Evolutionary conservation across 2,888 invertebrate genomes (phyloP).

Genomic region (Euplagia quadripunctaria): DNA sequence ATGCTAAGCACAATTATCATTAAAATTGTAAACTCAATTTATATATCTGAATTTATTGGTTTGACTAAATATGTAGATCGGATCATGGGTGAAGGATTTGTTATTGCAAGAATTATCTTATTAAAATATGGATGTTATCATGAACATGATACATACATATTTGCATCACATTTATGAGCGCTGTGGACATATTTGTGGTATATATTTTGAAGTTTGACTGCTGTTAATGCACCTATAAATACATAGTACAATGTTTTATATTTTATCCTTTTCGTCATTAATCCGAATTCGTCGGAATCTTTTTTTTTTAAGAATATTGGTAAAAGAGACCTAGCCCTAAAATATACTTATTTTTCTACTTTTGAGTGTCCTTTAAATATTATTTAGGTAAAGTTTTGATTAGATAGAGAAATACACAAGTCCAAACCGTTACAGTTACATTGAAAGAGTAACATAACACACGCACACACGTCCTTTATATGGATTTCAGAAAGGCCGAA

Average conservation of each 20-base stretch:
- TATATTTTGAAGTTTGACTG: slow-evolving; percentile 12
- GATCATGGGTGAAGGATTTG: slow-evolving; percentile 59
- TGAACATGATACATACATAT: slow-evolving; percentile 16
- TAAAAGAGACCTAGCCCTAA: too few relatives aligned
- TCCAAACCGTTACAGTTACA: too few relatives aligned
- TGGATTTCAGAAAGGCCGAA: slow-evolving; percentile 45
- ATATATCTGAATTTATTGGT: slow-evolving; percentile 22
- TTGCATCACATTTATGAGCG: slow-evolving; percentile 17
- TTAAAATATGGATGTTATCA: slow-evolving; percentile 25
- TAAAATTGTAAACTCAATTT: not conserved
- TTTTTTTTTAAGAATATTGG: too few relatives aligned
- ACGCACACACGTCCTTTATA: not conserved
- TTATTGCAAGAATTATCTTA: slow-evolving; percentile 26
- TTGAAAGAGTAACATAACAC: too few relatives aligned
- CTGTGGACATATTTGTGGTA: slow-evolving; percentile 9
- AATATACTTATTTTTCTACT: too few relatives aligned
- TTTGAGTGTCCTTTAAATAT: too few relatives aligned
- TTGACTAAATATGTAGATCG: slow-evolving; percentile 56
- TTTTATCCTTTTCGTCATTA: not conserved
- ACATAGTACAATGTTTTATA: not conserved
- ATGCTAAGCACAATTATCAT: not conserved
- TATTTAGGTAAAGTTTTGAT: too few relatives aligned
- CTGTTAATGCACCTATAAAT: not conserved
- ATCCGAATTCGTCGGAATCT: too few relatives aligned
- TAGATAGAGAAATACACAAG: too few relatives aligned